Evolutionary conservation across 2,888 invertebrate genomes (phyloP), one percentile per base, ranked within the genome.

Genomic region (Ganaspis brasiliensis): DNA sequence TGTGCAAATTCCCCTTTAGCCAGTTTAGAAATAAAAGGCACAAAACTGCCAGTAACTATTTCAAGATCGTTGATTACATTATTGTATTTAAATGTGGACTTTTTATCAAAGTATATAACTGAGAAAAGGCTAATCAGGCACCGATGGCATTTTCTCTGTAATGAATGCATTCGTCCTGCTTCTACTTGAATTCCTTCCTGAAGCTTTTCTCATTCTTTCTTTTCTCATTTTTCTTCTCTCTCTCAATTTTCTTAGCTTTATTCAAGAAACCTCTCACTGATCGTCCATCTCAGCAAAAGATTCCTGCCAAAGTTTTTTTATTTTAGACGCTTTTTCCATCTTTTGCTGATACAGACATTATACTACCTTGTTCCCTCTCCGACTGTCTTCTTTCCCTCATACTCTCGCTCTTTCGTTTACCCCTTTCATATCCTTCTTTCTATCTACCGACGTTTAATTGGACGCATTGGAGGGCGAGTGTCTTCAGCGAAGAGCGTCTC

Each of bases 371-470:
- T 37, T 73, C 52, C 37, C 21, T 49, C 74, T 73, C 21, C 40
- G 24, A 45, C 67, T 67, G 67, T 67, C 61, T 37, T 63, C 12
- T 40, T 40, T 67, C n/a, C 40, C 67, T 45, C 67, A 40, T 45
- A 67, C 67, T 67, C 67, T 67, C 24, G 12, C 56, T 56, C 56
- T 56, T 26, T 56, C 52, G 40, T 45, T 40, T 67, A 67, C 40
- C 67, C 40, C 67, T 45, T 67, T 67, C 67, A 45, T 67, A 40
- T 67, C 63, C 73, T 73, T 72, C 77, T 81, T 79, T 81, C 76
- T 71, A 81, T 79, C 80, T 81, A 74, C 79, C 80, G 80, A 77
- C 80, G 75, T 81, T 81, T 81, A 81, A 81, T 79, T 80, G 80
- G 80, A 78, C 71, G 78, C 78, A 78, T 78, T 73, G 80, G 24